Percentiles rank a stretch among this genome's conserved stretches.
These are phyloP conservation scores for Trissonchulus latispiculum DNA, from an alignment of 2,888 invertebrate genomes.

Conservation along the genomic window DNA sequence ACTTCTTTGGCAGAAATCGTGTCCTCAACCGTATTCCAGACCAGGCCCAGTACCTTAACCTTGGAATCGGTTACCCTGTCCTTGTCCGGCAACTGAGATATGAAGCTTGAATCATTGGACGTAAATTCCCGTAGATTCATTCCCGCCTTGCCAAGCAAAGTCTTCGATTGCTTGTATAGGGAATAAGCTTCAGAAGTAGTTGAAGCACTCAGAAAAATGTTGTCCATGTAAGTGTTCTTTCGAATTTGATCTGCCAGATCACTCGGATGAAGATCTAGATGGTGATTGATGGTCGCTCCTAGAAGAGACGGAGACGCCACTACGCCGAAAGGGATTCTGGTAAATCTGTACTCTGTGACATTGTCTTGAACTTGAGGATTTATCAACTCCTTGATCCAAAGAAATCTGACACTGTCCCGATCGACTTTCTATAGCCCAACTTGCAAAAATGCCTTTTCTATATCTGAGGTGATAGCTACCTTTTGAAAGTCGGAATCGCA, in stretches of 20 bases:
- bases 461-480: conserved; percentile 26
- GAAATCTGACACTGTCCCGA: conserved; percentile 25
- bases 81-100: background rate
- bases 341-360: conserved; percentile 26
- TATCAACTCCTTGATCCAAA: conserved; percentile 24
- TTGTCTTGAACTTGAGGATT: conserved; percentile 2
- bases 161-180: background rate
- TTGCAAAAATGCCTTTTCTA: conserved; percentile 16
- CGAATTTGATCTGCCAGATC: conserved; percentile 13
- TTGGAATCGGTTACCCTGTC: background rate
- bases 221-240: conserved; percentile 18
- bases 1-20: no score
- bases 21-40: conserved; percentile 3
- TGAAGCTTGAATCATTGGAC: background rate
- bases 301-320: conserved; percentile 25
- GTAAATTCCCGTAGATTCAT: conserved; percentile 10
- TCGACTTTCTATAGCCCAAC: conserved; percentile 26
- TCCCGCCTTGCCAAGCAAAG: background rate
- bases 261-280: no score
- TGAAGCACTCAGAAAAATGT: conserved; percentile 2
- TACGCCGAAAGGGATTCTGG: conserved; percentile 29
- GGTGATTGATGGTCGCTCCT: no score
- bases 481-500: conserved; percentile 26
- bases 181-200: background rate
- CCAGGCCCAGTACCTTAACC: conserved; percentile 10